phyloP scores from a whole-genome alignment of 2,113 vertebrate species.

The Dipodomys spectabilis region DNA sequence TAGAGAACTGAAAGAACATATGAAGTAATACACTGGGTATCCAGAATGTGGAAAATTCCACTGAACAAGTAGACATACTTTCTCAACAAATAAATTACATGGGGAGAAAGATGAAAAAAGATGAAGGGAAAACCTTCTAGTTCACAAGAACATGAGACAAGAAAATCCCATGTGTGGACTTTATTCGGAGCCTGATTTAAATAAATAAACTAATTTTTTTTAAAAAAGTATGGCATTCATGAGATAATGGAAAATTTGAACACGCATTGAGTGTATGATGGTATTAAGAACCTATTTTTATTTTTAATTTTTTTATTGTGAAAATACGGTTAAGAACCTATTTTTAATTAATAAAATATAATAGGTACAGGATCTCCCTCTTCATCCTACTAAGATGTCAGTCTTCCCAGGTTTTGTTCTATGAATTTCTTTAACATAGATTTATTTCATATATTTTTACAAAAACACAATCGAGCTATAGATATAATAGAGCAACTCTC shows the following conservation, averaged over 20 bases:
- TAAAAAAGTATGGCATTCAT: not conserved
- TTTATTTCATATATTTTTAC: not conserved
- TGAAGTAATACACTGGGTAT: not conserved
- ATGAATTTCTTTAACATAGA: not conserved
- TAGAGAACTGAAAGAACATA: not conserved
- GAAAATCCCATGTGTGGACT: not conserved
- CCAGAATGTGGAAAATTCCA: not conserved
- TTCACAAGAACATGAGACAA: not conserved
- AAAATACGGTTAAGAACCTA: conserved; percentile 27
- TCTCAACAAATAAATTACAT: not conserved
- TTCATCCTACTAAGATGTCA: conserved; percentile 22
- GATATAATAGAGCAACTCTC: not conserved
- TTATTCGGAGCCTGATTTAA: conserved; percentile 46
- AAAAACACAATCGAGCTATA: not conserved
- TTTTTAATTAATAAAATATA: conserved; percentile 70
- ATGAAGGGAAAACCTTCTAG: not conserved
- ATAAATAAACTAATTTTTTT: not conserved
- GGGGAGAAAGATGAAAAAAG: not conserved
- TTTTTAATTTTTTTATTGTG: too few species aligned
- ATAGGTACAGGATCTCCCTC: conserved; percentile 25
- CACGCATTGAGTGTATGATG: conserved; percentile 8
- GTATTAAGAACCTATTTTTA: conserved; percentile 57
- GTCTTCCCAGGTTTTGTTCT: not conserved
- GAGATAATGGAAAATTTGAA: conserved; percentile 63
- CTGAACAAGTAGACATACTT: not conserved